These are phyloP conservation scores for Drosophila triauraria DNA, from an alignment of 1,140 invertebrate species.

Conservation along the genomic window DNA sequence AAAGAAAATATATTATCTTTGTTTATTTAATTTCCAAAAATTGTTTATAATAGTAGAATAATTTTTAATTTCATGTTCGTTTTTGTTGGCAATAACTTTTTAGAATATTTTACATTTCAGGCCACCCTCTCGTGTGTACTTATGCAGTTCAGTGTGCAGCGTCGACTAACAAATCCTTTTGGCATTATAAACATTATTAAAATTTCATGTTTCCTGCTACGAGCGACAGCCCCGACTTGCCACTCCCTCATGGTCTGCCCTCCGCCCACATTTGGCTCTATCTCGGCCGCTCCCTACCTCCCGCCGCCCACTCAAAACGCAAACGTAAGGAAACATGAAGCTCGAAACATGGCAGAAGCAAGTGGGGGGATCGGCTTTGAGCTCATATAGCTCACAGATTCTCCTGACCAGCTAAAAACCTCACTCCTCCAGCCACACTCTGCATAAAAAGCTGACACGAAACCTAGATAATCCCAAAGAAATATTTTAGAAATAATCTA, in stretches of 20 bases:
- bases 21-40: background rate
- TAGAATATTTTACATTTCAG: background rate
- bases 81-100: background rate
- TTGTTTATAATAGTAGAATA: too few relatives aligned
- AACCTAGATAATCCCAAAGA: background rate
- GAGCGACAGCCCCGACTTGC: slow-evolving; percentile 55
- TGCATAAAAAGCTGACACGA: background rate
- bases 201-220: slow-evolving; percentile 83
- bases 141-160: slow-evolving; percentile 66
- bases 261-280: background rate
- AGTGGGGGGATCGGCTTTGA: slow-evolving; percentile 22
- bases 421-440: background rate
- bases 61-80: background rate
- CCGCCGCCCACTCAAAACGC: slow-evolving; percentile 67
- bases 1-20: too few relatives aligned
- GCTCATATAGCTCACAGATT: slow-evolving; percentile 36
- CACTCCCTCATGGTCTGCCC: slow-evolving; percentile 10
- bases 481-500: background rate
- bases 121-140: slow-evolving; percentile 31
- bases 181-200: slow-evolving; percentile 84
- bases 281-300: background rate
- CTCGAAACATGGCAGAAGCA: slow-evolving; percentile 47
- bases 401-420: slow-evolving; percentile 30
- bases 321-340: slow-evolving; percentile 81
- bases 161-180: slow-evolving; percentile 83